Base-by-base conservation (phyloP, 2,113 vertebrate genomes). In the Ophiodon elongatus region DNA sequence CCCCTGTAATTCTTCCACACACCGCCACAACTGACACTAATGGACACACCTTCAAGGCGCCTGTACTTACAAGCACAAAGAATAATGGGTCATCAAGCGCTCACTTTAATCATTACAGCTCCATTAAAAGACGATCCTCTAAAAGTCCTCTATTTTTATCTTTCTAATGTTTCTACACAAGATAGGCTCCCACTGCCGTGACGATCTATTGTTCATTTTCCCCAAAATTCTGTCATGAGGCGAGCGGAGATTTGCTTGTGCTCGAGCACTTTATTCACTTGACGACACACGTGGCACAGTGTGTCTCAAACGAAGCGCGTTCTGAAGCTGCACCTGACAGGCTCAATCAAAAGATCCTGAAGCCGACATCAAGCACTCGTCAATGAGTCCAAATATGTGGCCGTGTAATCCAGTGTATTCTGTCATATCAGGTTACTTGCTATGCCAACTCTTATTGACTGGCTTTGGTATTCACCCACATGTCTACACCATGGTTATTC, bases 401-500 rank as follows among this genome's bases (percentile, higher is more conserved):
- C 73, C 0, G 2, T 56, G 82, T 67, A 70, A 82, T 82, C 35
- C 63, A 4, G 31, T 21, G 54, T 25, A 56, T 82, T 81, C 74
- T 80, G 79, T 91, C 85, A 85, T 87, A 80, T 88, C 83, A 33
- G 50, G 57, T 90, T 91, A 88, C 83, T 74, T 76, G 31, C 84
- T 47, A 70, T 86, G 83, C 62, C 71, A 71, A 25, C 47, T 86
- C 81, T 68, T 65, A 91, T 68, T 74, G 83, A 86, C 80, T n/a
- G 76, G 66, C 82, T 79, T 43, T 83, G 79, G 79, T 86, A 86
- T 85, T 91, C 85, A 89, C 76, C 83, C 68, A 66, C 79, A 82
- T 84, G 84, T 88, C 89, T 90, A n/a, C 80, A 47, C 85, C 33
- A 72, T 81, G 85, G 72, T 91, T 89, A 92, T 93, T 93, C 91